Conservation (phyloP, 2,888 invertebrate genomes). For the Lycaena phlaeas region DNA sequence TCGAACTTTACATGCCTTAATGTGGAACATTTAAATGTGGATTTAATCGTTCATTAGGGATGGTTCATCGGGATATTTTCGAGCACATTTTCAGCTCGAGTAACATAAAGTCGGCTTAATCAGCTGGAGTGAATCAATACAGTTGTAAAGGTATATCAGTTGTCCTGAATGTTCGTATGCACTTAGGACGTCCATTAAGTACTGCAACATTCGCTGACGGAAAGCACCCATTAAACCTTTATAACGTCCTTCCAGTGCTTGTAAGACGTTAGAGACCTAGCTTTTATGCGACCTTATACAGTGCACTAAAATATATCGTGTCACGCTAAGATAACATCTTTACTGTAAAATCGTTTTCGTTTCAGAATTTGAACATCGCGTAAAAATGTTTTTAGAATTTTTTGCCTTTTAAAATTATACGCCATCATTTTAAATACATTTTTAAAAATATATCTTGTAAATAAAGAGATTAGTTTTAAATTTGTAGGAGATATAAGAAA, state of each 20-base stretch:
- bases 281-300: conserved; percentile 59
- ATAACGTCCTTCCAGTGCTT: conserved; percentile 72
- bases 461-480: too few species aligned
- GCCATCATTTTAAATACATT: background rate
- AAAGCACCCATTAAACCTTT: conserved; percentile 70
- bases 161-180: conserved; percentile 67
- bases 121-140: conserved; percentile 11
- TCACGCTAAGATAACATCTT: conserved; percentile 20
- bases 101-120: conserved; percentile 10
- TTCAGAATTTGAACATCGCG: background rate
- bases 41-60: background rate
- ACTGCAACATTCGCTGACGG: conserved; percentile 63
- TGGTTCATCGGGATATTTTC: background rate
- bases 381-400: background rate
- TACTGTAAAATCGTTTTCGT: conserved; percentile 14
- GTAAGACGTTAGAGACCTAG: conserved; percentile 64
- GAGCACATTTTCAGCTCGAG: conserved; percentile 14
- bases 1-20: conserved; percentile 42
- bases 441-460: too few species aligned
- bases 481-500: too few species aligned
- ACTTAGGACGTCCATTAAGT: conserved; percentile 71
- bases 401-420: too few species aligned
- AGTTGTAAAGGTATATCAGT: conserved; percentile 35
- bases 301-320: conserved; percentile 29
- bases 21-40: conserved; percentile 20